Evolutionary conservation across 1,140 invertebrate genomes (phyloP), one percentile per base, ranked within the genome.

Genomic region (Lepidurus packardi): DNA sequence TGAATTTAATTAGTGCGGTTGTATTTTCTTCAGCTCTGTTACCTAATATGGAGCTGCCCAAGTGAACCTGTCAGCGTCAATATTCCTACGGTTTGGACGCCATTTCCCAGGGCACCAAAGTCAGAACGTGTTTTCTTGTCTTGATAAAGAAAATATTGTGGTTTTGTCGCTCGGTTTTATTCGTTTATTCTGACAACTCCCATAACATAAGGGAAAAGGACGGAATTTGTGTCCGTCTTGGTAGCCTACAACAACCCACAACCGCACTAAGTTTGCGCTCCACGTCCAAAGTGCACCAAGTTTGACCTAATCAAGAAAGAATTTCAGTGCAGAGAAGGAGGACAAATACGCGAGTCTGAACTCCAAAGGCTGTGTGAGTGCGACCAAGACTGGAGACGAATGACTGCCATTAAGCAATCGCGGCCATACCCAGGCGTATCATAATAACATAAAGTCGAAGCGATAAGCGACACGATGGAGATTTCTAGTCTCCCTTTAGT

Each of bases 1-100:
- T 65, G 53, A 65, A 65, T 65, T 65, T 65, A 65, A 65, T 65
- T 65, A 65, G 53, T 65, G 53, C 53, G 53, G 53, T n/a, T 65
- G 53, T 21, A 13, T 65, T 13, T 65, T 16, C 21, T 13, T n/a
- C 53, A 13, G 53, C 53, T 21, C 53, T 21, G 53, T 65, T 65
- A 65, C 53, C 53, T 65, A 65, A 65, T 65, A 65, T 65, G 53
- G 53, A 9, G 53, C 21, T 65, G 34, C 34, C 21, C 13, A 65
- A 65, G 53, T 65, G 53, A 65, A 65, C 53, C 53, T 65, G 53
- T 65, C 53, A 21, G 45, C 21, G 6, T 65, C 7, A 16, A 16
- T 13, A 65, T n/a, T 65, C 7, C 1, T n/a, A 65, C 16, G 21
- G 53, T 34, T 34, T 65, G 53, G 53, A 65, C 53, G 8, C 53